Base-by-base conservation (phyloP, 37 sponge, comb jelly and placozoan species). In the Petrosia ficiformis region DNA sequence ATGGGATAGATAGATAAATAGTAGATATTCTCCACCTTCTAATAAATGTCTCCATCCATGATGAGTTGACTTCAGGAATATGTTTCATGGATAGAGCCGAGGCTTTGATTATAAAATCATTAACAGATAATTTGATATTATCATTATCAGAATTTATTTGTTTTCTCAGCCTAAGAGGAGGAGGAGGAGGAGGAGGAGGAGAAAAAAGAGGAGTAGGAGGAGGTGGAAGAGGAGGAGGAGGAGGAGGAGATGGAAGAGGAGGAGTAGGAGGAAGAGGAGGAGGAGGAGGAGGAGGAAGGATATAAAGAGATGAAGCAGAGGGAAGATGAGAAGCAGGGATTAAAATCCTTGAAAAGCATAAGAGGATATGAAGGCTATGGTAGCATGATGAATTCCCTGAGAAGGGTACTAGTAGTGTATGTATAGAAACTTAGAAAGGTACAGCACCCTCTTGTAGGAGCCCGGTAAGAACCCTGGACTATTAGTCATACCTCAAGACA, bases 61-160 rank as follows among this genome's bases (percentile, higher is more conserved):
- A 89, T 36, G 95, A 94, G 77, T 97, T 97, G 65, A 85, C 95
- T 57, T 94, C 95, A 4, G 97, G 97, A 1, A 97, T 90, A 39
- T 86, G 59, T 28, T 44, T 57, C 80, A 94, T 65, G 0, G 95
- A 75, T 33, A 91, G 74, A 37, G 95, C 95, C 3, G 95, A 73
- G 41, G 97, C 97, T 74, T 97, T 97, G 57, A 97, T 76, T 11
- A 97, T 42, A 56, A 97, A 97, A 61, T 97, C 97, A 70, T 88
- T 97, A 22, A 94, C 82, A 19, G 97, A 97, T 30, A 97, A 84
- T 64, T 97, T 97, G 72, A 72, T 66, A n/a, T n/a, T n/a, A 19
- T 88, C 63, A 34, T 77, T 83, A 56, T 66, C 34, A 22, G 63
- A 67, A 37, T 95, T 95, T 14, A 95, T 68, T 32, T 74, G 61